phyloP scores from a whole-genome alignment of 2,888 invertebrate genomes.

The Acleris sparsana region DNA sequence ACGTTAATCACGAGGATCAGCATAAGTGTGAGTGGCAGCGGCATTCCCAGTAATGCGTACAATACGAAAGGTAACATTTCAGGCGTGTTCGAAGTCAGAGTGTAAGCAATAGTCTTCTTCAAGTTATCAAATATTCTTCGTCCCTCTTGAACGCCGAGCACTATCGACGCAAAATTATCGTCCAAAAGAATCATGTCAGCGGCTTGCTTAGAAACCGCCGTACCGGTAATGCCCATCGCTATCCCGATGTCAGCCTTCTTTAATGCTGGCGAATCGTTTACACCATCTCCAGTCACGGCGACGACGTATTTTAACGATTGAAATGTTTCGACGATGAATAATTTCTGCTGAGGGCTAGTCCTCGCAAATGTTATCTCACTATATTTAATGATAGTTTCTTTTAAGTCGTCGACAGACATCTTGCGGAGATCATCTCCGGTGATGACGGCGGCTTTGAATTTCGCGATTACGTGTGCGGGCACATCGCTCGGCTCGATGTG shows the following conservation, averaged over 20 bases:
- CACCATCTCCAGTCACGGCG: constrained; percentile 95
- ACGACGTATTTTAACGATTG: constrained; percentile 91
- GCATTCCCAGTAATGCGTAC: constrained; percentile 89
- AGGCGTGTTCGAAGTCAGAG: constrained; percentile 92
- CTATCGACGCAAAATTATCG: constrained; percentile 94
- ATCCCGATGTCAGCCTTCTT: constrained; percentile 93
- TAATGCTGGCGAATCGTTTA: constrained; percentile 93
- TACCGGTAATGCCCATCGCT: constrained; percentile 91
- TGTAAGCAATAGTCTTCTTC: constrained; percentile 94
- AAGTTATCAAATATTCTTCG: constrained; percentile 93
- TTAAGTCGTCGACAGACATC: constrained; percentile 82
- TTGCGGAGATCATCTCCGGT: constrained; percentile 83
- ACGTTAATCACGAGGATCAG: constrained; percentile 89
- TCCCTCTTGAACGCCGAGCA: constrained; percentile 92
- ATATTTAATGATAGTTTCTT: constrained; percentile 83
- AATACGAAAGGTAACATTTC: constrained; percentile 92
- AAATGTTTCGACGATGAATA: constrained; percentile 89
- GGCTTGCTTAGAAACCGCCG: constrained; percentile 93
- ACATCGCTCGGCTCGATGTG: constrained; percentile 81
- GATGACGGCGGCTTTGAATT: constrained; percentile 68
- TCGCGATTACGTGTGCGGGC: constrained; percentile 69
- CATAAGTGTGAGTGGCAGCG: constrained; percentile 86
- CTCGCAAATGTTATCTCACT: constrained; percentile 90
- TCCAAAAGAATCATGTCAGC: constrained; percentile 96
- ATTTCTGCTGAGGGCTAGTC: constrained; percentile 87